Evolutionary conservation across 1,140 invertebrate genomes (phyloP).

Genomic region (Nilaparvata lugens): DNA sequence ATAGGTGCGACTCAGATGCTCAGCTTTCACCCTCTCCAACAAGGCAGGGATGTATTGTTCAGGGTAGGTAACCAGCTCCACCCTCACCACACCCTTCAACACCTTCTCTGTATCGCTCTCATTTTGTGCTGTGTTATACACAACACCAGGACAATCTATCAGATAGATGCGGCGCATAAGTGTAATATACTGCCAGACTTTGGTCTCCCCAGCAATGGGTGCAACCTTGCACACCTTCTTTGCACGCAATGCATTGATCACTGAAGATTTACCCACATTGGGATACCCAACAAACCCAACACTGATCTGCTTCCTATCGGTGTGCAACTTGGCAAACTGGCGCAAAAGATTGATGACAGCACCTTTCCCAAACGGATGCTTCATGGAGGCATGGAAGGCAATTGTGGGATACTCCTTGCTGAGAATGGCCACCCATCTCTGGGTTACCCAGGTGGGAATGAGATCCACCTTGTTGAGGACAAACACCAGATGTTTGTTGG

Average conservation of each 20-base stretch:
- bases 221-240: slow-evolving; percentile 98
- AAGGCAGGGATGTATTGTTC: slow-evolving; percentile 89
- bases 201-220: slow-evolving; percentile 98
- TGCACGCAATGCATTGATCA: slow-evolving; percentile 91
- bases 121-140: slow-evolving; percentile 86
- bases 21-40: slow-evolving; percentile 76
- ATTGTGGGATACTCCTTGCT: slow-evolving; percentile 94
- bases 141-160: slow-evolving; percentile 98
- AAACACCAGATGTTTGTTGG: slow-evolving; percentile 91
- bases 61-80: slow-evolving; percentile 89
- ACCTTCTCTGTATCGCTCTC: slow-evolving; percentile 95
- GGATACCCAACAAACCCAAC: slow-evolving; percentile 99
- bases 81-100: slow-evolving; percentile 88
- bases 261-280: slow-evolving; percentile 97
- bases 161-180: slow-evolving; percentile 95
- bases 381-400: slow-evolving; percentile 95
- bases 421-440: slow-evolving; percentile 88
- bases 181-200: slow-evolving; percentile 99
- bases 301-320: slow-evolving; percentile 96
- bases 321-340: slow-evolving; percentile 93
- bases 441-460: slow-evolving; percentile 95
- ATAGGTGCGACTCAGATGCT: slow-evolving; percentile 90
- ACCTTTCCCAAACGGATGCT: slow-evolving; percentile 96
- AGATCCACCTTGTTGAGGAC: slow-evolving; percentile 93
- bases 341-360: slow-evolving; percentile 92